Base-by-base conservation (phyloP, 2,113 vertebrate species). In the Amphiprion percula region DNA sequence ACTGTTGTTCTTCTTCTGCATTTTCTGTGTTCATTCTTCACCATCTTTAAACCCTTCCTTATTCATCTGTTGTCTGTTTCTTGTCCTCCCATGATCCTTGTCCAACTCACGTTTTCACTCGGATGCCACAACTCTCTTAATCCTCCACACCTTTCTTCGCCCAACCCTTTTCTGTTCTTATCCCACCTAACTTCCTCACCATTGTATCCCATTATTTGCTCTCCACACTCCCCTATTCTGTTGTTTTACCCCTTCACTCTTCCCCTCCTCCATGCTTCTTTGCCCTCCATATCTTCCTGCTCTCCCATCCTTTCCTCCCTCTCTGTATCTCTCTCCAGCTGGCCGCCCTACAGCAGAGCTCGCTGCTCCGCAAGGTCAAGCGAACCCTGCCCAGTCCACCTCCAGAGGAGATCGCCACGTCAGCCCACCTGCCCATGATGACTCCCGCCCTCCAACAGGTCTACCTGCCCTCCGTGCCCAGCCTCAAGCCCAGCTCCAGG, bases 331-430 rank as follows among this genome's bases (percentile, higher is more conserved):
- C 75, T 81, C 78, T 92, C 69, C 92, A 99, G 98, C 94, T 98
- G 83, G 96, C 96, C 72, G 95, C 94, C 74, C 95, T 98, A 83
- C 98, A 98, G 91, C 96, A 98, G 37, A 97, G 96, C 92, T 96
- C 96, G 0, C 95, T 99, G 86, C 96, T 96, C 24, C 96, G 97
- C 85, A 99, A 99, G 93, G 97, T 99, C 89, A 99, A 99, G 94
- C 95, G 98, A 92, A 99, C 98, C 2, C 94, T 99, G 82, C 98
- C 98, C 85, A 99, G 97, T 92, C 98, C 98, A 10, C 98, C 98
- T 4, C 97, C 98, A 0, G 98, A 99, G 53, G 98, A 99, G 90
- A 96, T 93, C 5, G 53, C 61, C 9, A 39, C 88, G 80, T 80
- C 92, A 64, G 86, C 82, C 84, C 96, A 97, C 17, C 89, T 97